Evolutionary conservation across 2,113 vertebrate species (phyloP).

Genomic region (Ginglymostoma cirratum): DNA sequence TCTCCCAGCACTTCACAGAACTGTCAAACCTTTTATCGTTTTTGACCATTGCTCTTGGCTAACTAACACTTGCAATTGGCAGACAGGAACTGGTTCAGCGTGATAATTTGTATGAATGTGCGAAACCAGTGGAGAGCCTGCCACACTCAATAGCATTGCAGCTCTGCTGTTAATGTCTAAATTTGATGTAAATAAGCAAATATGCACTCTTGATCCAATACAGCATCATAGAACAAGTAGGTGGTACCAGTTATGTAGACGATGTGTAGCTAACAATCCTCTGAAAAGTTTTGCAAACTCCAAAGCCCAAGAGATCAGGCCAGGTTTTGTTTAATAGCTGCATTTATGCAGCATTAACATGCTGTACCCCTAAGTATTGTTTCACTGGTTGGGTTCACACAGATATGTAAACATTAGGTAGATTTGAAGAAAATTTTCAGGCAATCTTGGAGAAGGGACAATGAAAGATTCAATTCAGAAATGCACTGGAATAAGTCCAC

Average conservation of each 20-base stretch:
- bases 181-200: background rate
- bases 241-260: background rate
- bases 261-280: background rate
- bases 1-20: background rate
- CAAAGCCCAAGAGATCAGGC: background rate
- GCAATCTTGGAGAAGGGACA: background rate
- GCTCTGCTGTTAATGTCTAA: background rate
- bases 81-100: background rate
- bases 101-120: background rate
- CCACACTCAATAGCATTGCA: background rate
- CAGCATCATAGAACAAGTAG: background rate
- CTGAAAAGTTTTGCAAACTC: background rate
- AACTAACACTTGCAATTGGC: background rate
- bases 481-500: background rate
- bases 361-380: background rate
- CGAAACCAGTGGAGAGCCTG: background rate
- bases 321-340: background rate
- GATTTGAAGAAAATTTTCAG: background rate
- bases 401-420: background rate
- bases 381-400: background rate
- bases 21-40: background rate
- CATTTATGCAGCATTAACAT: background rate
- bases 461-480: background rate
- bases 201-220: background rate
- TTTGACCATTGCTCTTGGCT: background rate